Evolutionary conservation across 2,797 vertebrate genomes (phyloP).

Genomic region (Rhadinocentrus ornatus): DNA sequence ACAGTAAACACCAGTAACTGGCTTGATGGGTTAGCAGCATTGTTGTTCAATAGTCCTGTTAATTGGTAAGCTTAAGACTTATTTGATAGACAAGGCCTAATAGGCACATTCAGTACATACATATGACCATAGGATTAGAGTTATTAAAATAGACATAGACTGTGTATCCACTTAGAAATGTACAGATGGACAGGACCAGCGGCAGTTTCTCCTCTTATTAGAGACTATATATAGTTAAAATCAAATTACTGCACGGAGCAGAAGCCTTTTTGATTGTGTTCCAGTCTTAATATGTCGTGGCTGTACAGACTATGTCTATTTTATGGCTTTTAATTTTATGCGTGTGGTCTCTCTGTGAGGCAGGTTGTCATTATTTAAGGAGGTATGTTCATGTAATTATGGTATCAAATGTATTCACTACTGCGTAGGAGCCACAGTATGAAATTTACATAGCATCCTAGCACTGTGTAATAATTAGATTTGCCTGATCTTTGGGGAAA

Average conservation of each 20-base stretch:
- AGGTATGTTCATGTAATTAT: constrained; percentile 83
- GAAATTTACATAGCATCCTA: constrained; percentile 81
- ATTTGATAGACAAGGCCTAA: constrained; percentile 73
- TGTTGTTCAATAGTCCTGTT: constrained; percentile 78
- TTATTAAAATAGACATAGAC: constrained; percentile 73
- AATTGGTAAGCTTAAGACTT: constrained; percentile 76
- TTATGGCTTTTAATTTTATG: constrained; percentile 79
- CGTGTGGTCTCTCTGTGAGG: constrained; percentile 66
- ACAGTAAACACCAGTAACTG: constrained; percentile 70
- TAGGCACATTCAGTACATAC: constrained; percentile 60
- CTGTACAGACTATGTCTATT: constrained; percentile 71
- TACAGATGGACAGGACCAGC: constrained; percentile 61
- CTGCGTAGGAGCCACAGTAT: constrained; percentile 82
- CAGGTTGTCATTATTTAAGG: constrained; percentile 76
- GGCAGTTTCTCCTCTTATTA: constrained; percentile 37
- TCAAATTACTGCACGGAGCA: constrained; percentile 37
- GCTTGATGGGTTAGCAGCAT: constrained; percentile 76
- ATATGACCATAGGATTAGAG: constrained; percentile 71
- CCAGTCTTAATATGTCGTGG: constrained; percentile 43
- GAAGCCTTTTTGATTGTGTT: constrained; percentile 56
- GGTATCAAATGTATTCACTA: constrained; percentile 83
- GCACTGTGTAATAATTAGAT: constrained; percentile 85
- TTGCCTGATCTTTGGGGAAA: constrained; percentile 78
- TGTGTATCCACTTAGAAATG: constrained; percentile 57
- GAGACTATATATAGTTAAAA: constrained; percentile 49